Base-by-base conservation (phyloP, 2,888 invertebrate species). In the Trachelus iudaicus region DNA sequence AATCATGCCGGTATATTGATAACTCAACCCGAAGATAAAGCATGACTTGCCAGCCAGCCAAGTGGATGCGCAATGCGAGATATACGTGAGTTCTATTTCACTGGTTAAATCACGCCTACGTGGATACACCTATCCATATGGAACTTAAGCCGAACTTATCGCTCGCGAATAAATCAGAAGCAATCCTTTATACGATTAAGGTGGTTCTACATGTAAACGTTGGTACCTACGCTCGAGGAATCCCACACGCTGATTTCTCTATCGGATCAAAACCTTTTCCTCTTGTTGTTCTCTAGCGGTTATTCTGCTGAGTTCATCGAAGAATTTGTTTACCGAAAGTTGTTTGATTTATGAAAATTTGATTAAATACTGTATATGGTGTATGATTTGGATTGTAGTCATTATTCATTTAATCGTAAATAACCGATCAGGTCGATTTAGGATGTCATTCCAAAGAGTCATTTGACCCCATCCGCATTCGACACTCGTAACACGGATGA, bases 81-180 rank as follows among this genome's bases (percentile, higher is more conserved):
- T 56, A 56, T 23, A 56, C 40, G 40, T 56, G 40, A 56, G 23
- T 56, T 56, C 40, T 56, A 56, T 56, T 56, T 23, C 23, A 56
- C 40, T 56, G 40, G 40, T 56, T 56, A 56, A 56, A 56, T 56
- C 40, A 56, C 40, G 40, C 40, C 40, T 56, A 56, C 40, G 40
- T 56, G 40, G 40, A 56, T 56, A 56, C 40, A 56, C 40, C 40
- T 56, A 56, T 56, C 40, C 40, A 56, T 56, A 56, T 56, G 40
- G 71, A 71, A 33, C 71, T 31, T 71, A 71, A 71, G 71, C 71
- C 71, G 71, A 71, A 71, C 71, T 33, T 71, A 71, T 71, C 71
- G 71, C 30, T 71, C 33, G 71, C 71, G 71, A 71, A 71, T 71
- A 71, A 71, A 71, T 71, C 71, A 71, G 31, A 30, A 56, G 40